Evolutionary conservation across 2,113 vertebrate genomes (phyloP), one percentile per base, ranked within the genome.

Genomic region (Ceratotherium simum): DNA sequence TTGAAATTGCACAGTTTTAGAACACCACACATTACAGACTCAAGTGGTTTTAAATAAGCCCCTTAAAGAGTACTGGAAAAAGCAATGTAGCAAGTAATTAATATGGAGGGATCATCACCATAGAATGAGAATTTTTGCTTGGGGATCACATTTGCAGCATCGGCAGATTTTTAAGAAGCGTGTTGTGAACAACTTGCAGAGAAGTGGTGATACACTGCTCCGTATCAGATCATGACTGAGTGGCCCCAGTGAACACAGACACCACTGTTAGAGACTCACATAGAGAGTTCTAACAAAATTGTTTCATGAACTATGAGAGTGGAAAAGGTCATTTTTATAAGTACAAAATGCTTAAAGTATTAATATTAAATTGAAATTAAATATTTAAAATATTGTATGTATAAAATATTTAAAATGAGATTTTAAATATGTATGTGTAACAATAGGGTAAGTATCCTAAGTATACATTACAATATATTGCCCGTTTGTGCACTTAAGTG

Each of bases 1-100:
- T 78, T 95, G 54, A 67, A 94, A 84, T 76, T 20, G 56, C 54
- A 75, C 36, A 76, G 9, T 76, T 89, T 96, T 88, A 88, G 83
- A 87, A 94, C 95, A 91, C 21, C 73, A 80, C 36, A 83, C 25
- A 67, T 93, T 36, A 72, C 4, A 78, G 80, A 83, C 72, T 73
- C 48, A 20, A 31, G 70, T 58, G 94, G 60, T 46, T 97, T 98
- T 67, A 48, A 58, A 72, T 96, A 95, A 96, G 58, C 25, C 75
- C 21, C 72, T 91, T 91, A 91, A 82, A 94, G n/a, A 96, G 79
- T 70, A 65, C 58, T 70, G 46, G 83, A 36, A 82, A 91, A 90
- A 89, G 42, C 56, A 48, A 46, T 73, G 67, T 1, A 25, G 21
- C 5, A 58, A 81, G 88, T 69, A 88, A 94, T 92, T 81, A 95